Evolutionary conservation across 2,113 vertebrate species (phyloP), one percentile per base, ranked within the genome.

Genomic region (Prochilodus magdalenae): DNA sequence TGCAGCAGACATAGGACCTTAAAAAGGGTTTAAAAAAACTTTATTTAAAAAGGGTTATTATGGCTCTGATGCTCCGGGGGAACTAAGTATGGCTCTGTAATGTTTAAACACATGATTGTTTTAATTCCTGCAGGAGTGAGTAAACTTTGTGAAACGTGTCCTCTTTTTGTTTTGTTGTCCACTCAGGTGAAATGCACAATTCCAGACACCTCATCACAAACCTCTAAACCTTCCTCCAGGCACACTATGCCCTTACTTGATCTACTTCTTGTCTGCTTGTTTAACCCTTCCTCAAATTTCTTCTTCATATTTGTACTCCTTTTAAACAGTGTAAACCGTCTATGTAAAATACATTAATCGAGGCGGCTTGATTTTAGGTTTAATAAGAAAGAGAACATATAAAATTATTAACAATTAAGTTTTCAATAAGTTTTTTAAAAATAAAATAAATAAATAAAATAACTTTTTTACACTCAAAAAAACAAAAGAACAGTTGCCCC

Each of bases 121-220:
- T 44, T 1, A n/a, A 0, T 71, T 44, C 27, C 27, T 57, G 26
- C 16, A 22, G 11, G 12, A 7, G 40, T 44, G 40, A 44, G 40
- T 10, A 44, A 44, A 5, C 40, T 7, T 8, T 11, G 12, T 36
- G 24, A 80, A 51, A 33, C 53, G 20, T n/a, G n/a, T n/a, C 26
- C 30, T 87, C 33, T 75, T 85, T 59, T 79, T 89, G 24, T 85
- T 83, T 88, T 88, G 88, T 87, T 89, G 83, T 92, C 90, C 84
- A 85, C 85, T 83, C 88, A 95, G 94, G 94, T 94, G 91, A 95
- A 92, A 90, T 80, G 51, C 75, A 67, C 55, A 29, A 49, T 57
- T 51, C n/a, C 47, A n/a, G 71, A 33, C 55, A 81, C 47, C 80
- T 70, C 29, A 83, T 75, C 86, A 79, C 84, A 80, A 30, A 79